Base-by-base conservation (phyloP, 2,797 vertebrate genomes). In the Diplodus puntazzo region DNA sequence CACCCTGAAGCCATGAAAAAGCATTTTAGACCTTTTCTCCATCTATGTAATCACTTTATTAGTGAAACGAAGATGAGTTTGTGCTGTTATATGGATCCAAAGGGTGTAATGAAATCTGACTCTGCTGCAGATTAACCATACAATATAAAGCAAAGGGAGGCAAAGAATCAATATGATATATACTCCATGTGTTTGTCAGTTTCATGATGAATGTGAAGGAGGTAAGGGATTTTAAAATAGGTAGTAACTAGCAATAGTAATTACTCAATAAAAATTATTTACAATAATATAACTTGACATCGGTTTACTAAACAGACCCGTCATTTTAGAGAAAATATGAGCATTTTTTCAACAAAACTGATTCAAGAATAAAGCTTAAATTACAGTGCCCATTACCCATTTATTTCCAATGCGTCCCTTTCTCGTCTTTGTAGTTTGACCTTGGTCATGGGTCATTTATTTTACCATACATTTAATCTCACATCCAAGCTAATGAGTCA, bases 91-190 rank as follows among this genome's bases (percentile, higher is more conserved):
- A 96, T 92, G 83, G 93, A 94, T 96, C 94, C 93, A 93, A 76
- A 61, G 93, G 91, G 93, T 90, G 81, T 92, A 96, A 95, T 96
- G 94, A 96, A 96, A 96, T 96, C 94, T 94, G 94, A 96, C 94
- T 95, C 90, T 85, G 88, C 85, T 88, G 88, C 93, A 92, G 87
- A 84, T 89, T 86, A 84, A 91, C 85, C 94, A 89, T 92, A 92
- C 80, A 92, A 93, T 88, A 94, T 85, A 93, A 90, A 79, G 34
- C 8, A 75, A 77, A 69, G 70, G 65, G 77, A 66, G 88, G 70
- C 77, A 43, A 66, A 78, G 73, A 86, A 92, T 93, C 90, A 69
- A 92, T 90, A 86, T 55, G 46, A 82, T 70, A 66, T 77, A 85
- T 72, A 82, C 42, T 61, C 39, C n/a, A 30, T 83, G 61, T 86